Evolutionary conservation across 2,888 invertebrate species (phyloP).

Genomic region (Temnothorax rugatulus): DNA sequence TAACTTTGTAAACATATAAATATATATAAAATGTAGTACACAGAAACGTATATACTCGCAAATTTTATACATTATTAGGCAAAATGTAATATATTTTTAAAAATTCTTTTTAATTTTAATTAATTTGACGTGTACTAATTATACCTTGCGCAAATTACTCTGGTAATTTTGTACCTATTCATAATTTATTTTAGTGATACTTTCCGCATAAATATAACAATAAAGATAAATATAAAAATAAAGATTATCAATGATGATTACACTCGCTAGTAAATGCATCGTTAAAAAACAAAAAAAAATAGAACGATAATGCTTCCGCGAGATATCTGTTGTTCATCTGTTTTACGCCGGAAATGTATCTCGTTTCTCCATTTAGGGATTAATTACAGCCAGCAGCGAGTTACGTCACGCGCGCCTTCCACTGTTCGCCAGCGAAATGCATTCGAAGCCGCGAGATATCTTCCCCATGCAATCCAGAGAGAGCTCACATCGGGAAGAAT

Average conservation of each 20-base stretch:
- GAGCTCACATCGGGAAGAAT: conserved; percentile 51
- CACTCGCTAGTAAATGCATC: not conserved
- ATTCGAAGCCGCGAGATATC: conserved; percentile 52
- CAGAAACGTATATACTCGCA: not conserved
- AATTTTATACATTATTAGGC: conserved; percentile 18
- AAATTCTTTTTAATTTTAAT: conserved; percentile 22
- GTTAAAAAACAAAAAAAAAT: not conserved
- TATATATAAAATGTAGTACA: conserved; percentile 6
- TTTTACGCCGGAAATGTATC: conserved; percentile 26
- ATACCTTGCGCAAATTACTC: conserved; percentile 9
- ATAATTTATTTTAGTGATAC: conserved; percentile 13
- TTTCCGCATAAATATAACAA: conserved; percentile 1
- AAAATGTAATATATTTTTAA: not conserved
- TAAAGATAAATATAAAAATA: not conserved
- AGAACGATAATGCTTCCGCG: conserved; percentile 24
- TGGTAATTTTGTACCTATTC: conserved; percentile 1
- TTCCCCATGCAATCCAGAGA: conserved; percentile 58
- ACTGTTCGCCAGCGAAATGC: conserved; percentile 33
- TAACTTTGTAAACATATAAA: conserved; percentile 19
- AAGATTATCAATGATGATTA: conserved; percentile 17
- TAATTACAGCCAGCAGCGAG: conserved; percentile 52
- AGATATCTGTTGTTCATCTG: conserved; percentile 27
- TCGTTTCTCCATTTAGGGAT: conserved; percentile 55
- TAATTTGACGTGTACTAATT: conserved; percentile 21
- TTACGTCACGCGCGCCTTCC: not conserved